Percentiles rank a stretch among this genome's conserved stretches.
Conservation (phyloP, 2,113 vertebrate species). For the Ceyx cyanopectus region DNA sequence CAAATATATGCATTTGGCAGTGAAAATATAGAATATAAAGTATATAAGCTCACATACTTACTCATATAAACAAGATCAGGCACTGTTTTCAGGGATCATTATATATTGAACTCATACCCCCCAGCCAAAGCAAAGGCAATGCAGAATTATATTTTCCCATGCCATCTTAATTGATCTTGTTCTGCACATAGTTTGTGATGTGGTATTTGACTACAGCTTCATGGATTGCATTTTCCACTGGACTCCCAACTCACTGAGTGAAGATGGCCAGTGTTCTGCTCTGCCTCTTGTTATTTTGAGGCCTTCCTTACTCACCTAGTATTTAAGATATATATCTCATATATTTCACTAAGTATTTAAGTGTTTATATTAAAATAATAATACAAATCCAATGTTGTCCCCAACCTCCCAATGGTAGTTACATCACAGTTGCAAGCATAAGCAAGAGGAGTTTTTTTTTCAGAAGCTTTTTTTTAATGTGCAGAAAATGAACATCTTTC, state of each 20-base stretch:
- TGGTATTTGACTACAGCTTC: slow-evolving; percentile 35
- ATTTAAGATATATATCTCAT: not conserved
- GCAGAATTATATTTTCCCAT: not conserved
- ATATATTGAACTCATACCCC: not conserved
- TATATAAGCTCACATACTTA: not conserved
- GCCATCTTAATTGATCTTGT: not conserved
- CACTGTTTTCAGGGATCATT: not conserved
- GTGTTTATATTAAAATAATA: too few species aligned
- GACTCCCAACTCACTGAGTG: not conserved
- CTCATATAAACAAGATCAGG: not conserved
- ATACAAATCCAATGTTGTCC: too few species aligned
- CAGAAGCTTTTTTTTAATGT: not conserved
- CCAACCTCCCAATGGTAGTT: too few species aligned
- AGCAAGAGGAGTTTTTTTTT: too few species aligned
- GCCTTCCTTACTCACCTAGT: not conserved
- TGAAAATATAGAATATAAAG: not conserved
- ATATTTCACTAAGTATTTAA: not conserved
- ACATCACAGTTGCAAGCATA: too few species aligned
- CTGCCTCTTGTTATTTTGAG: not conserved
- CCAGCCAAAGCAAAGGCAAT: not conserved
- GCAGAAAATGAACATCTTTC: not conserved
- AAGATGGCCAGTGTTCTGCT: not conserved
- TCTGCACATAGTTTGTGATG: slow-evolving; percentile 30
- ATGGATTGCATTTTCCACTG: slow-evolving; percentile 28
- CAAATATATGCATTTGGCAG: not conserved